Evolutionary conservation across 2,113 vertebrate species (phyloP).

Genomic region (Centropus bengalensis): DNA sequence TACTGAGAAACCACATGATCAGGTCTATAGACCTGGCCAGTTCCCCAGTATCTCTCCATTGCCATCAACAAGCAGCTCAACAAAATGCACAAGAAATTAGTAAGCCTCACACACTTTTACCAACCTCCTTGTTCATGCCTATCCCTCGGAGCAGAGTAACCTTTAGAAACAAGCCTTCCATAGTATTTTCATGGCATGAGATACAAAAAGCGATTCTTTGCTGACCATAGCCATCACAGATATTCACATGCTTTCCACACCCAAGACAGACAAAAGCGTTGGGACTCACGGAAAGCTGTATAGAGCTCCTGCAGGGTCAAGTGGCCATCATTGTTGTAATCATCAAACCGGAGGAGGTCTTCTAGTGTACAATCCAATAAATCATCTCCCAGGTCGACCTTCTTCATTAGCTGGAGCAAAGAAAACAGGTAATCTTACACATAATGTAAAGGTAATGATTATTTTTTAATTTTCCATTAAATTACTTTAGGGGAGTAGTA

Average conservation of each 20-base stretch:
- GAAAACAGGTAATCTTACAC: neutral
- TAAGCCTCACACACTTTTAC: rapidly evolving
- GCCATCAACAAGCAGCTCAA: neutral
- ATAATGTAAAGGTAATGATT: neutral
- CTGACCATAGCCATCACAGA: neutral
- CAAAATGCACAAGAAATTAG: neutral
- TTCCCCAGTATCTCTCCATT: neutral
- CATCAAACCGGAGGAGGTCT: conserved; percentile 92
- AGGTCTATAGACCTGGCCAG: neutral
- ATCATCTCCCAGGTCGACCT: conserved; percentile 80
- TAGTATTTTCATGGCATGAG: neutral
- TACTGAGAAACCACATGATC: neutral
- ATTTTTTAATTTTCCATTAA: neutral
- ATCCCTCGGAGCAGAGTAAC: neutral
- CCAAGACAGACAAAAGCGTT: neutral
- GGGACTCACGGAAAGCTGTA: conserved; percentile 93
- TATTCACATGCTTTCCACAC: rapidly evolving
- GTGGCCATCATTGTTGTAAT: conserved; percentile 88
- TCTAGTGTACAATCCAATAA: conserved; percentile 84
- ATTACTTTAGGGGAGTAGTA: neutral
- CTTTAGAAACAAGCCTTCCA: neutral
- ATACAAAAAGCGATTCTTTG: neutral
- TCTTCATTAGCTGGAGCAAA: conserved; percentile 79
- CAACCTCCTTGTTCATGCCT: neutral
- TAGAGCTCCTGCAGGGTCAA: conserved; percentile 91